These are phyloP conservation scores for Vidua chalybeata DNA, from an alignment of 2,113 vertebrate genomes.

Conservation along the genomic window DNA sequence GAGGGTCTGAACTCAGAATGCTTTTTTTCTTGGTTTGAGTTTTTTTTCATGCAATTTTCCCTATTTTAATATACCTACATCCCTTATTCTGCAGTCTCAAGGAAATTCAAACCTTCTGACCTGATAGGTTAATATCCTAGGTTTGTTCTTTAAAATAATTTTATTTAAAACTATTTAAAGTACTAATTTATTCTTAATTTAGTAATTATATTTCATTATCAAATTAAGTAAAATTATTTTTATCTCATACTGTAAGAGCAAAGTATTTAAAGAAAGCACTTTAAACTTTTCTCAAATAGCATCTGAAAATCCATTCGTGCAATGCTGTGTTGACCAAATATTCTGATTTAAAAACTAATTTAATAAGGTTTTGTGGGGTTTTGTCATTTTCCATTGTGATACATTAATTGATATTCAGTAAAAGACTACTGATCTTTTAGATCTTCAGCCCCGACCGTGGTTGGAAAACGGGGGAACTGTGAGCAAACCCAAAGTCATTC, in stretches of 20 bases:
- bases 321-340: background rate
- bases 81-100: background rate
- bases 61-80: background rate
- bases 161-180: background rate
- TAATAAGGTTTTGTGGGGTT: background rate
- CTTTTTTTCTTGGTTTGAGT: background rate
- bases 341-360: background rate
- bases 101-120: slow-evolving; percentile 5
- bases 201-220: background rate
- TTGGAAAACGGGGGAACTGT: background rate
- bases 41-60: background rate
- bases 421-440: background rate
- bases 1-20: background rate
- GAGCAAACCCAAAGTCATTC: background rate
- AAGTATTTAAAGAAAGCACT: slow-evolving; percentile 20
- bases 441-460: background rate
- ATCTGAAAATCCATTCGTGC: background rate
- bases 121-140: background rate
- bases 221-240: slow-evolving; percentile 31
- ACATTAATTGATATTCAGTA: background rate
- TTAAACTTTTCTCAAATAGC: background rate
- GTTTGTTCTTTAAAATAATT: slow-evolving; percentile 15
- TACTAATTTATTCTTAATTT: slow-evolving; percentile 32
- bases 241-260: background rate
- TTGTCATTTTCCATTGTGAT: background rate